Conservation (phyloP, 2,113 vertebrate species). For the Mormyrus lacerda region DNA sequence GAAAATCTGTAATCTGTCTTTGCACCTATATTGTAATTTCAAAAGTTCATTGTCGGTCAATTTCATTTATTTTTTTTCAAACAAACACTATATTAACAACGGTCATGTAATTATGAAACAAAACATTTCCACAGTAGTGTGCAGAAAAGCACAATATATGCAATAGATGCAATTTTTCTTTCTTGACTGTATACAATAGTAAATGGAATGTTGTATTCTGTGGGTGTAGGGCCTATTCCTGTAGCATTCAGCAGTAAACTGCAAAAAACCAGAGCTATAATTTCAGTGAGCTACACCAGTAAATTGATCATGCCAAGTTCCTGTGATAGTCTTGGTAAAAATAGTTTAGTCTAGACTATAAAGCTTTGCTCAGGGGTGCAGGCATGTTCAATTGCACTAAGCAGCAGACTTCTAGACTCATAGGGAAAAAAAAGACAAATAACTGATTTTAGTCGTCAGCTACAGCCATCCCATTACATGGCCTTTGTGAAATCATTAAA, state of each 20-base stretch:
- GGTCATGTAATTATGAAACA: conserved; percentile 9
- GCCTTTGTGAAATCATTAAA: neutral
- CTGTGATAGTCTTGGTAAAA: neutral
- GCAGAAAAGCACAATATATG: neutral
- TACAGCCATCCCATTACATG: neutral
- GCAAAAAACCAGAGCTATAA: neutral
- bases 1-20: neutral
- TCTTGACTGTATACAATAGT: neutral
- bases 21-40: neutral
- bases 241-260: neutral
- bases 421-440: neutral
- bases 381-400: neutral
- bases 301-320: neutral
- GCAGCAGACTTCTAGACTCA: neutral
- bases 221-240: neutral
- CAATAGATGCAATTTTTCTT: neutral
- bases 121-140: neutral
- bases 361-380: neutral
- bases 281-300: neutral
- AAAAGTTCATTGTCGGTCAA: neutral
- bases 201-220: neutral
- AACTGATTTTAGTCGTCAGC: neutral
- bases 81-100: conserved; percentile 2
- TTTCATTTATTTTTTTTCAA: neutral
- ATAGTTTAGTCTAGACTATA: neutral